Conservation (phyloP, 2,113 vertebrate genomes). For the Nesoenas mayeri region DNA sequence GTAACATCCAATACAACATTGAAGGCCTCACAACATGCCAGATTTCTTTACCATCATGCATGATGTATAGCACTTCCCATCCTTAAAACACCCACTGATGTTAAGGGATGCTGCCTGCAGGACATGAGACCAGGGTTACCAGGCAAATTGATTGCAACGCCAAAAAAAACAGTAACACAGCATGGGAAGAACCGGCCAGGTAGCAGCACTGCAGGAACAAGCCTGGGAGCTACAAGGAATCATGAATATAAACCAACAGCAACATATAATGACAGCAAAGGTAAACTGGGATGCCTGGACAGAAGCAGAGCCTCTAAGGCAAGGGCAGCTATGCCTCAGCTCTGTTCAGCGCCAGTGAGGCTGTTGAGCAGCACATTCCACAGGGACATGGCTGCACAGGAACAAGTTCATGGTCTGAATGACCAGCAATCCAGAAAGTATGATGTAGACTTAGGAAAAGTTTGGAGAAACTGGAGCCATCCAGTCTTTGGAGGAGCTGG, state of each 20-base stretch:
- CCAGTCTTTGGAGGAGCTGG: not conserved
- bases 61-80: not conserved
- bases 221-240: not conserved
- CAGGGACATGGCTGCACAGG: not conserved
- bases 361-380: rapidly evolving
- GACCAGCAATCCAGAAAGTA: not conserved
- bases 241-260: not conserved
- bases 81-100: not conserved
- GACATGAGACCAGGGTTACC: not conserved
- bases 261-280: not conserved
- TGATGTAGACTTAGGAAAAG: not conserved
- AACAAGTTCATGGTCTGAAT: not conserved
- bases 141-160: not conserved
- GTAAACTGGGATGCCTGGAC: not conserved
- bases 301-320: not conserved
- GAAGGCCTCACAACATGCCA: not conserved
- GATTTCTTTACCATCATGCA: not conserved
- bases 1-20: not conserved
- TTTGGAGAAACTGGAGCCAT: not conserved
- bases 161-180: not conserved
- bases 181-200: not conserved
- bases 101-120: not conserved
- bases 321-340: not conserved
- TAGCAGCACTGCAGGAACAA: not conserved
- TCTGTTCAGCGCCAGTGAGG: not conserved